Conservation (phyloP, 2,113 vertebrate genomes). For the Halichoerus grypus region DNA sequence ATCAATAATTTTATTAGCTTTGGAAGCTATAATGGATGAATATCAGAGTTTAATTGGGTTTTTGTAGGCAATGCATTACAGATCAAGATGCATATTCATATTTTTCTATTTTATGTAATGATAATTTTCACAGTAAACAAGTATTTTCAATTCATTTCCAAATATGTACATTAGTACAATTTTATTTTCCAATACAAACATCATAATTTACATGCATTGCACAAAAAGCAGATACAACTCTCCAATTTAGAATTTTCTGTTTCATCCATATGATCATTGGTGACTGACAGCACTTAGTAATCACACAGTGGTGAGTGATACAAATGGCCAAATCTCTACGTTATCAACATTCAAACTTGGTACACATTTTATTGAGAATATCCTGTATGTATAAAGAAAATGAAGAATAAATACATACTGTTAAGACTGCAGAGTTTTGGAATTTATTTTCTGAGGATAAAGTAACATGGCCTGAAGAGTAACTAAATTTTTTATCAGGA, state of each 20-base stretch:
- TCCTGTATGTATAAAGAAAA: not conserved
- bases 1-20: not conserved
- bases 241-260: not conserved
- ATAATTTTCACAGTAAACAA: slow-evolving; percentile 22
- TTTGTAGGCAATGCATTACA: not conserved
- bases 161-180: not conserved
- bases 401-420: slow-evolving; percentile 86
- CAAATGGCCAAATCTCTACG: slow-evolving; percentile 2
- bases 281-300: not conserved
- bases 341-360: not conserved
- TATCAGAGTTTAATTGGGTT: not conserved
- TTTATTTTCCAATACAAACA: slow-evolving; percentile 27
- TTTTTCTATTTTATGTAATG: not conserved
- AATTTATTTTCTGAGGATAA: slow-evolving; percentile 89
- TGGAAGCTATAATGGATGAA: not conserved
- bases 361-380: slow-evolving; percentile 26
- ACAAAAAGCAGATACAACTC: slow-evolving; percentile 3
- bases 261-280: not conserved
- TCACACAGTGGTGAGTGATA: not conserved
- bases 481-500: slow-evolving; percentile 85
- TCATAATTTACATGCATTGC: not conserved
- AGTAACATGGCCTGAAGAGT: slow-evolving; percentile 77
- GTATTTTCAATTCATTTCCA: not conserved
- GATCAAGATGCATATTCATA: not conserved
- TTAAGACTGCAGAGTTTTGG: slow-evolving; percentile 88